Evolutionary conservation across 2,113 vertebrate genomes (phyloP), one percentile per base, ranked within the genome.

Genomic region (Atractosteus spatula): DNA sequence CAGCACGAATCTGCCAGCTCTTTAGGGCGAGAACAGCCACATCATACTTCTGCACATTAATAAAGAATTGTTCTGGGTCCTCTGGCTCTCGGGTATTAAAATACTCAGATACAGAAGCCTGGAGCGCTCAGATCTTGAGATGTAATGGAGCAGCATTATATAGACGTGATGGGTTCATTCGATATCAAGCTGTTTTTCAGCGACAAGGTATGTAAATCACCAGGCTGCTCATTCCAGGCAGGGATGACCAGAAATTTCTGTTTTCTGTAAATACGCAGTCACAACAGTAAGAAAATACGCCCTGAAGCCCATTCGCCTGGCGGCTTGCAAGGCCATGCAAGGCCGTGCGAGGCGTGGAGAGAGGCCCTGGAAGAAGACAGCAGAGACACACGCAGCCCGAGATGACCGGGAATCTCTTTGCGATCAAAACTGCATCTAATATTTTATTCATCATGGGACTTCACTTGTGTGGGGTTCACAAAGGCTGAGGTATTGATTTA

Each of bases 371-470:
- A 70, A 56, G 4, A 7, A 66, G 55, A 41, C 61, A 43, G 66
- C 63, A 74, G 74, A 74, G 63, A 69, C 81, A 55, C 75, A 71
- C 59, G 62, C 54, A 63, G 72, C 74, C 71, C 13, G 0, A 69
- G 67, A 83, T 83, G 74, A 85, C 82, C 81, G 68, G 73, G 71
- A 81, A 80, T 77, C 56, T 67, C 5, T 17, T 45, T 81, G 68
- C 69, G 77, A 81, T 75, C 71, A 68, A 75, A 77, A 81, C 63
- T 29, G 74, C 70, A 43, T 11, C 78, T 65, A 83, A 56, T 69
- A 62, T 68, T 68, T 71, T 55, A 62, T 55, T 54, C n/a, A 62
- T 62, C 14, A 62, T 8, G 55, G 54, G 64, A 47, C 16, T 12
- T 55, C 8, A 13, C 42, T 41, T 3, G 43, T 6, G 45, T 44